Evolutionary conservation across 2,113 vertebrate genomes (phyloP).

Genomic region (Daphoenositta chrysoptera): DNA sequence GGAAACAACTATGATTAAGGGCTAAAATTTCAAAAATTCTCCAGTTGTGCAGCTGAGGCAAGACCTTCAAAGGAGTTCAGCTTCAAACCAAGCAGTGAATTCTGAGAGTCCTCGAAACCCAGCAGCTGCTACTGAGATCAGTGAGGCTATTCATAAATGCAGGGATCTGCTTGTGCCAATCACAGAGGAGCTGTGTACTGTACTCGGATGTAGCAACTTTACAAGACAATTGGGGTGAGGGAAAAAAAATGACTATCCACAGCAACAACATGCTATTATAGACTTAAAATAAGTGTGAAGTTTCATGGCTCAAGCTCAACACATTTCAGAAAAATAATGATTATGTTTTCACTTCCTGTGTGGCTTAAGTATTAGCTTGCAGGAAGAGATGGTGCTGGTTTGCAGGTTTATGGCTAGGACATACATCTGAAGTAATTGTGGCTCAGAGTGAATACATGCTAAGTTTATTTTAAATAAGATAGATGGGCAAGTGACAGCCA

Average conservation of each 20-base stretch:
- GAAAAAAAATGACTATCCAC: neutral
- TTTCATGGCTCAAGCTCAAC: neutral
- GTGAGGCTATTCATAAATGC: neutral
- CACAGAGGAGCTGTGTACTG: neutral
- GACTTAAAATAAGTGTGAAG: neutral
- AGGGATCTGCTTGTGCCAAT: neutral
- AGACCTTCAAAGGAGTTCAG: neutral
- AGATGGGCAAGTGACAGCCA: constrained; percentile 1
- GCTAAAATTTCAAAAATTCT: neutral
- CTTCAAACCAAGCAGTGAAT: neutral
- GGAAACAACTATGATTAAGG: neutral
- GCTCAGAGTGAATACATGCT: neutral
- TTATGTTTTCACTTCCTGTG: neutral
- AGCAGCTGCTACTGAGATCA: neutral
- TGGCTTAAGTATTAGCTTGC: neutral
- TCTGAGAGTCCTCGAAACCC: neutral
- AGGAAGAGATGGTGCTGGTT: neutral
- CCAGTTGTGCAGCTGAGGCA: neutral
- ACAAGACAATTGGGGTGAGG: neutral
- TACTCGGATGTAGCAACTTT: neutral
- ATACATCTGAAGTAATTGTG: neutral
- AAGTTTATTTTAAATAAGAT: constrained; percentile 40
- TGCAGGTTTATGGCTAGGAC: neutral
- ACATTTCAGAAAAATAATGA: neutral
- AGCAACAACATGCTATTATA: constrained; percentile 1